Conservation (phyloP, 2,888 invertebrate genomes). For the Thereva nobilitata region DNA sequence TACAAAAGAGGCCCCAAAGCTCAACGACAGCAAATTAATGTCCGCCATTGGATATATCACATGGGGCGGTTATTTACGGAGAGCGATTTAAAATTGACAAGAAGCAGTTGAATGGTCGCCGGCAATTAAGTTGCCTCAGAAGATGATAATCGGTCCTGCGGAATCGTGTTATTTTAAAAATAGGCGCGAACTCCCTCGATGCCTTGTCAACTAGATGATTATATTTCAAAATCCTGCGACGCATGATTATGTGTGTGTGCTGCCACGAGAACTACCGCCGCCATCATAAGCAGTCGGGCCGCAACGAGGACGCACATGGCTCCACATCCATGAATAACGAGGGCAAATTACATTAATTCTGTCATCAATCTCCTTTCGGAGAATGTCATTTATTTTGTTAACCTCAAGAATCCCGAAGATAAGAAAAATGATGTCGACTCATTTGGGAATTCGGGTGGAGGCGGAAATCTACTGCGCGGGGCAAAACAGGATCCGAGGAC, state of each 20-base stretch:
- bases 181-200: slow-evolving; percentile 11
- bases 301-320: slow-evolving; percentile 7
- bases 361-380: slow-evolving; percentile 40
- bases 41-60: slow-evolving; percentile 15
- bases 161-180: slow-evolving; percentile 20
- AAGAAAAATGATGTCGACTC: slow-evolving; percentile 35
- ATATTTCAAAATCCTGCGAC: slow-evolving; percentile 27
- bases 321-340: slow-evolving; percentile 37
- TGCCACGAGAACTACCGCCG: background rate
- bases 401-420: slow-evolving; percentile 28
- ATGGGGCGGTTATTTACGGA: slow-evolving; percentile 25
- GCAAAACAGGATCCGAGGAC: background rate
- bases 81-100: slow-evolving; percentile 24
- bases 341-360: slow-evolving; percentile 41
- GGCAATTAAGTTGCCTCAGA: slow-evolving; percentile 21
- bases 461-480: slow-evolving; percentile 5
- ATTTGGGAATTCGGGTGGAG: slow-evolving; percentile 30
- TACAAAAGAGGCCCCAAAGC: slow-evolving; percentile 19
- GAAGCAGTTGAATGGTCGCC: slow-evolving; percentile 14
- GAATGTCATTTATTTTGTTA: slow-evolving; percentile 36
- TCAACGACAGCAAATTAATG: slow-evolving; percentile 35
- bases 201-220: slow-evolving; percentile 30
- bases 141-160: background rate
- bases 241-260: slow-evolving; percentile 1
- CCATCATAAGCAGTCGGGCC: slow-evolving; percentile 5